Base-by-base conservation (phyloP, 2,113 vertebrate species). In the Cyprinodon variegatus region DNA sequence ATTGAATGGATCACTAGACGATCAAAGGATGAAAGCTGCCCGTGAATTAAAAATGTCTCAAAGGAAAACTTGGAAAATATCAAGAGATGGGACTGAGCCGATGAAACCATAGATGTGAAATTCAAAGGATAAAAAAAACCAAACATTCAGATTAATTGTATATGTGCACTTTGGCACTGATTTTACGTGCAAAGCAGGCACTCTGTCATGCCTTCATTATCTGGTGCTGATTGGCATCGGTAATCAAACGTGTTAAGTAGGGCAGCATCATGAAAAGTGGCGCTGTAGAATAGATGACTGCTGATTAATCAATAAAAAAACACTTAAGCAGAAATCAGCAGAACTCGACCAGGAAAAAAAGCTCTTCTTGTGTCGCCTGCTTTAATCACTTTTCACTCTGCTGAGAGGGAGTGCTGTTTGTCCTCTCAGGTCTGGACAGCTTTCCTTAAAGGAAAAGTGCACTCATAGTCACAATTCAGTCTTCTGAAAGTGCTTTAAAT, bases 381-480 rank as follows among this genome's bases (percentile, higher is more conserved):
- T 88, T 90, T 81, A 83, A 86, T 88, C 70, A 78, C 65, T 60
- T 69, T 79, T 77, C 68, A 76, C 59, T 66, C 62, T 29, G 17
- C 14, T 50, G 50, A 8, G 50, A 53, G 3, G 17, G 17, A 53
- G 17, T 20, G 17, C 17, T 20, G 17, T 53, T 53, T 53, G 48
- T 17, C 48, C 20, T 53, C 48, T 53, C 17, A 48, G 22, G 9
- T 74, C 72, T 76, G 53, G 40, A 8, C 3, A 65, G 71, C 40
- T 40, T 17, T 22, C 50, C 15, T 2, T 9, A 53, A 20, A 29
- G 29, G 29, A 1, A 29, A 29, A 29, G 29, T 1, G 1, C 29
- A 1, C 29, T 29, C 29, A 29, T 29, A 29, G 29, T 29, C 29
- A 29, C 29, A 29, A 29, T 29, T 29, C 29, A 29, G 29, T 29